These are phyloP conservation scores for Oscarella lobularis DNA, from an alignment of 37 sponge, comb jelly and placozoan genomes.

Conservation along the genomic window DNA sequence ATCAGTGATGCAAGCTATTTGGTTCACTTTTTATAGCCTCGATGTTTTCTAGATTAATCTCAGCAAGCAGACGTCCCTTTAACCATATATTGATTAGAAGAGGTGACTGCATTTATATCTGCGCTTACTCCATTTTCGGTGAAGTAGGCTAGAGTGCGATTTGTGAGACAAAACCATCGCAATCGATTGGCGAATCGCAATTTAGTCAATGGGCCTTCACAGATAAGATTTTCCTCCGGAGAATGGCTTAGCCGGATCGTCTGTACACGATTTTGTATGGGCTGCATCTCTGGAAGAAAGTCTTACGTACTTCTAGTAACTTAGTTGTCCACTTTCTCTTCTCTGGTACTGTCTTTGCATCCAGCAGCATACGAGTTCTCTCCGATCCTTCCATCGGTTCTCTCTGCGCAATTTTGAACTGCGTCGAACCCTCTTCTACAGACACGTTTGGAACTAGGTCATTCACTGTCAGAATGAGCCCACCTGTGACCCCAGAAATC, in stretches of 20 bases:
- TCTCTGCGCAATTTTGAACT: background rate
- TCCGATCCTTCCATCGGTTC: background rate
- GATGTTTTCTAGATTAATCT: background rate
- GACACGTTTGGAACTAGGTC: background rate
- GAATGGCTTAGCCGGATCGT: background rate
- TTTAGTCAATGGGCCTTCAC: background rate
- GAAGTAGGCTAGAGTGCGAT: background rate
- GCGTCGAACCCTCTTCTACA: background rate
- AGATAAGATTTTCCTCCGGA: background rate
- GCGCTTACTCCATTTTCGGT: background rate
- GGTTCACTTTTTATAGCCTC: background rate
- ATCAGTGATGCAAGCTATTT: background rate
- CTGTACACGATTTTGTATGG: background rate
- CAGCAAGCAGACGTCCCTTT: background rate
- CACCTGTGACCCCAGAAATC: background rate
- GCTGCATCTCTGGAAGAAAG: no score
- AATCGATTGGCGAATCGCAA: background rate
- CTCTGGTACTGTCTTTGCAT: background rate
- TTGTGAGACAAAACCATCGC: constrained; percentile 1
- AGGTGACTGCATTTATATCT: no score
- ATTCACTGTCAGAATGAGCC: no score
- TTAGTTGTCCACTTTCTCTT: background rate
- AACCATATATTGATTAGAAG: no score
- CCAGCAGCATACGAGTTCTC: background rate
- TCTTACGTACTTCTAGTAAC: no score